Base-by-base conservation (phyloP, 1,140 invertebrate species). In the Oreohelix idahoensis region DNA sequence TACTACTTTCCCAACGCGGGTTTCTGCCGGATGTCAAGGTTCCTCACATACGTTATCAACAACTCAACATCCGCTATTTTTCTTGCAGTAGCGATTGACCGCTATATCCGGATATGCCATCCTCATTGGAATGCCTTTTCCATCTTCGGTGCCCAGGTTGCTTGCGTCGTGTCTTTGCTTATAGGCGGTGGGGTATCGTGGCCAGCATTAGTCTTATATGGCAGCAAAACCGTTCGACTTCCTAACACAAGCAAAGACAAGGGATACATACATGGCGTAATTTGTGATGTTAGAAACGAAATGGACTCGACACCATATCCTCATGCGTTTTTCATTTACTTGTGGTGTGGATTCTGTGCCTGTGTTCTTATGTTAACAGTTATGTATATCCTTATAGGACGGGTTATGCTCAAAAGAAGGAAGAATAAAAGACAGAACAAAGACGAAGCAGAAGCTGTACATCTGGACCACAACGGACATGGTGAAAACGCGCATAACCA, bases 31-130 rank as follows among this genome's bases (percentile, higher is more conserved):
- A 79, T 88, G 15, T 84, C 87, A 4, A 71, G 88, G 32, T 89
- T 89, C 71, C 79, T 88, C 26, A 85, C 86, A n/a, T 90, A 87
- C 84, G 87, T 89, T 73, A 87, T 87, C 49, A 87, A 84, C 42
- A 85, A 88, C 53, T 84, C 88, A n/a, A 87, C 87, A 13, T 79
- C 86, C 10, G 74, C 86, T 0, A 81, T 89, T 32, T 81, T 91
- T 15, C 81, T 91, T 5, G 70, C 88, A 51, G 90, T 91, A 42
- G 87, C 89, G 42, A 81, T 89, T 45, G 90, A 91, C 77, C 77
- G 90, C n/a, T 91, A 87, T 83, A 75, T 87, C 29, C 89, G 89
- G 75, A 88, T 91, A 29, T 89, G 89, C 69, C 75, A 85, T 73
- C 90, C 89, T 0, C 80, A 86, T 36, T 73, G 84, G 8, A 79